Evolutionary conservation across 2,113 vertebrate genomes (phyloP).

Genomic region (Bungarus multicinctus): DNA sequence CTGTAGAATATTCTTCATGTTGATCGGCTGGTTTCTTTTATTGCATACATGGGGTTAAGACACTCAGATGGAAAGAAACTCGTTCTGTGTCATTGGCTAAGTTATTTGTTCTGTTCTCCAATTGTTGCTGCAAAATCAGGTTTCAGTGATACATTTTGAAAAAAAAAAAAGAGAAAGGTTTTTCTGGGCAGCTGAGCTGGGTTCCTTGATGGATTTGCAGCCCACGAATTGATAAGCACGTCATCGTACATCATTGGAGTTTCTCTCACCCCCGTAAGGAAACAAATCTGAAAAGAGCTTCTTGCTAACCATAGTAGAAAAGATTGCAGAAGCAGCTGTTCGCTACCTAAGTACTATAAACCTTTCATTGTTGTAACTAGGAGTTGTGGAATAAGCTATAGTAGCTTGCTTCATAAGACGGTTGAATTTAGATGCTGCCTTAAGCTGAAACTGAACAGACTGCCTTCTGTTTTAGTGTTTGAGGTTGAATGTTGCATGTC

Average conservation of each 20-base stretch:
- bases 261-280: not conserved
- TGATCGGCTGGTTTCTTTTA: not conserved
- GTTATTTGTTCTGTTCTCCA: not conserved
- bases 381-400: not conserved
- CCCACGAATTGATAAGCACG: not conserved
- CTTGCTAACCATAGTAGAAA: not conserved
- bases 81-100: not conserved
- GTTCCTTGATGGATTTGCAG: not conserved
- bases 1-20: not conserved
- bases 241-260: not conserved
- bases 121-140: not conserved
- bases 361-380: not conserved
- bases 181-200: not conserved
- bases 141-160: not conserved
- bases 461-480: not conserved
- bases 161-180: not conserved
- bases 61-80: not conserved
- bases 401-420: not conserved
- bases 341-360: not conserved
- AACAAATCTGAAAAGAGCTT: not conserved
- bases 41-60: not conserved
- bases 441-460: not conserved
- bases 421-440: not conserved
- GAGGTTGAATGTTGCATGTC: not conserved
- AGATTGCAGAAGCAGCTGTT: not conserved